Conservation (phyloP, 2,113 vertebrate genomes). For the Synodontis membranacea region DNA sequence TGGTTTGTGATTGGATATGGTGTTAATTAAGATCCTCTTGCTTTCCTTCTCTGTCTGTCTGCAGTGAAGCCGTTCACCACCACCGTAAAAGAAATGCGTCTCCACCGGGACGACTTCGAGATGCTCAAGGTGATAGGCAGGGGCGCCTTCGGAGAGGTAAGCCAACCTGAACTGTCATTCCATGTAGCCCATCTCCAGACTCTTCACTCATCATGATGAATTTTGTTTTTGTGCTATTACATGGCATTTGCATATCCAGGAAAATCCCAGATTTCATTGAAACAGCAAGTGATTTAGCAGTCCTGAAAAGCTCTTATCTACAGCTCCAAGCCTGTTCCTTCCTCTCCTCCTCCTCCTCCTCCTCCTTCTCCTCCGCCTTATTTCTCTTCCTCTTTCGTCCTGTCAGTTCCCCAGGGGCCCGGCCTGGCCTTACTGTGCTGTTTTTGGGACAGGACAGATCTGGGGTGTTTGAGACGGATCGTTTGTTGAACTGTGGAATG, state of each 20-base stretch:
- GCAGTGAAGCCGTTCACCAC: constrained; percentile 60
- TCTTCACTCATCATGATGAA: background rate
- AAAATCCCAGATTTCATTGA: constrained; percentile 29
- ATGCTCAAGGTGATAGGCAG: constrained; percentile 80
- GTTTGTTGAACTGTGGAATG: constrained; percentile 50
- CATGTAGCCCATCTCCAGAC: background rate
- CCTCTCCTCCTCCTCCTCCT: constrained; percentile 33
- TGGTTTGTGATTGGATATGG: background rate
- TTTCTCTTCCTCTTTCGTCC: constrained; percentile 26
- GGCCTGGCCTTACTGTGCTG: constrained; percentile 36
- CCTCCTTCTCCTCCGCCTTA: constrained; percentile 29
- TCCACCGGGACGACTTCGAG: constrained; percentile 77
- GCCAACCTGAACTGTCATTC: background rate
- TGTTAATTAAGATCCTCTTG: background rate
- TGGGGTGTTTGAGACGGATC: constrained; percentile 47
- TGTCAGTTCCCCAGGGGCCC: constrained; percentile 26
- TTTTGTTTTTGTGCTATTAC: background rate
- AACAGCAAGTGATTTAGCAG: constrained; percentile 8
- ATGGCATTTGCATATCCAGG: constrained; percentile 6
- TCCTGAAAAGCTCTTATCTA: constrained; percentile 33
- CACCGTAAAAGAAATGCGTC: constrained; percentile 64
- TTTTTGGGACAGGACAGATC: constrained; percentile 49
- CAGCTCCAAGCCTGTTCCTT: constrained; percentile 29
- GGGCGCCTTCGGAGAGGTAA: constrained; percentile 78
- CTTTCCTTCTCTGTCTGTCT: constrained; percentile 4